These are phyloP conservation scores for Barypeithes pellucidus DNA, from an alignment of 2,888 invertebrate species.

Conservation along the genomic window DNA sequence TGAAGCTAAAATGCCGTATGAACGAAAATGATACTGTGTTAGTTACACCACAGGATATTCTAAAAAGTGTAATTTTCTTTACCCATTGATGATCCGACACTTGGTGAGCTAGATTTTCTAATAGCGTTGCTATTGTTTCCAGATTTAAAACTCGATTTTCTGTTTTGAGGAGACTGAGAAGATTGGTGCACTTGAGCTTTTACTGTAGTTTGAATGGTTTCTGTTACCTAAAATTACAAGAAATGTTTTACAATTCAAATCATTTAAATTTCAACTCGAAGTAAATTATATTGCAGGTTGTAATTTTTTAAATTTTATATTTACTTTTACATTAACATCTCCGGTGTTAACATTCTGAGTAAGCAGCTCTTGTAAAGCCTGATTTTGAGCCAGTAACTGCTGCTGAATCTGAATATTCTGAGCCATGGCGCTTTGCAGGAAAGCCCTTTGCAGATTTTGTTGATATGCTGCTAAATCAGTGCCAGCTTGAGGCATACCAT, in stretches of 20 bases:
- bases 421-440: conserved; percentile 94
- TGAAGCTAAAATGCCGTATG: no score
- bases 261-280: no score
- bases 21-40: no score
- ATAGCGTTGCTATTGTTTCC: conserved; percentile 55
- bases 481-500: conserved; percentile 70
- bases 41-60: no score
- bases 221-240: conserved; percentile 58
- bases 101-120: conserved; percentile 67
- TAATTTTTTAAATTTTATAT: background rate
- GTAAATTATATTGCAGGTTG: no score
- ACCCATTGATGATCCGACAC: conserved; percentile 61
- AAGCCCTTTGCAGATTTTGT: conserved; percentile 91
- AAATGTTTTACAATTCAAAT: conserved; percentile 3
- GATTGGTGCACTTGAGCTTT: conserved; percentile 73
- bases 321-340: conserved; percentile 48
- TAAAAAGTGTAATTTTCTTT: background rate
- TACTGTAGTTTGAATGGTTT: conserved; percentile 66
- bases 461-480: conserved; percentile 85
- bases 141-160: conserved; percentile 67
- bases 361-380: conserved; percentile 90
- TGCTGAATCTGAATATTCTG: conserved; percentile 97
- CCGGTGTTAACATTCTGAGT: conserved; percentile 78
- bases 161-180: conserved; percentile 63
- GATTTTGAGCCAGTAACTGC: conserved; percentile 93